Percentiles rank a stretch among this genome's conserved stretches.
Conservation (phyloP, 2,888 invertebrate species). For the Hypolimnas misippus region DNA sequence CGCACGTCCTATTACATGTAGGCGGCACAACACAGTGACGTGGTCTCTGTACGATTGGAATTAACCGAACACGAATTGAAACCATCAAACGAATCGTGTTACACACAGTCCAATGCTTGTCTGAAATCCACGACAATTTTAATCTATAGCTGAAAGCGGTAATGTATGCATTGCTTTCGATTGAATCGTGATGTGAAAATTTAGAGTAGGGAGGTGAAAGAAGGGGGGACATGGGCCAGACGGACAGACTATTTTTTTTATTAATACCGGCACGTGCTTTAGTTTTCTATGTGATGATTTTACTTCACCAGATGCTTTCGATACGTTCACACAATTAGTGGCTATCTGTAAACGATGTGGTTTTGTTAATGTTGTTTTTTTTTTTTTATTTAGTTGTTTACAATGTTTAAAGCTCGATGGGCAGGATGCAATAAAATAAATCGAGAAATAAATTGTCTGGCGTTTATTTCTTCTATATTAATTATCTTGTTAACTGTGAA, state of each 20-base stretch:
- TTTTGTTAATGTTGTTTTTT: slow-evolving; percentile 7
- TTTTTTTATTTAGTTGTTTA: too few species aligned
- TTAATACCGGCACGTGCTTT: slow-evolving; percentile 68
- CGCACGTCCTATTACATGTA: slow-evolving; percentile 75
- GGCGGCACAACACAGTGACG: slow-evolving; percentile 79
- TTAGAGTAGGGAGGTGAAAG: slow-evolving; percentile 49
- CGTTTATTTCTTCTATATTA: slow-evolving; percentile 13
- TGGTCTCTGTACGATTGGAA: slow-evolving; percentile 61
- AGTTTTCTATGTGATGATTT: slow-evolving; percentile 58
- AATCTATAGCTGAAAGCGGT: slow-evolving; percentile 38
- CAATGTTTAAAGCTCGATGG: not conserved
- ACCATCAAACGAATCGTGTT: slow-evolving; percentile 45
- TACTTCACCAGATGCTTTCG: slow-evolving; percentile 63
- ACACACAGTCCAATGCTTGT: slow-evolving; percentile 62
- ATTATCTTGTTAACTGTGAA: slow-evolving; percentile 5
- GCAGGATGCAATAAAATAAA: slow-evolving; percentile 1
- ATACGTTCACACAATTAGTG: slow-evolving; percentile 35
- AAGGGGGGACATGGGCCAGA: slow-evolving; percentile 57
- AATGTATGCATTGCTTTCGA: slow-evolving; percentile 51
- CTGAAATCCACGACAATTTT: slow-evolving; percentile 42
- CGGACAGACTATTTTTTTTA: slow-evolving; percentile 47
- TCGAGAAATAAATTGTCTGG: not conserved
- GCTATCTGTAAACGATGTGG: slow-evolving; percentile 41
- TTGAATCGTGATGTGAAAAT: slow-evolving; percentile 46
- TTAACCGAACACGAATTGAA: slow-evolving; percentile 58